Evolutionary conservation across 2,797 vertebrate genomes (phyloP).

Genomic region (Eurystomus glaucurus): DNA sequence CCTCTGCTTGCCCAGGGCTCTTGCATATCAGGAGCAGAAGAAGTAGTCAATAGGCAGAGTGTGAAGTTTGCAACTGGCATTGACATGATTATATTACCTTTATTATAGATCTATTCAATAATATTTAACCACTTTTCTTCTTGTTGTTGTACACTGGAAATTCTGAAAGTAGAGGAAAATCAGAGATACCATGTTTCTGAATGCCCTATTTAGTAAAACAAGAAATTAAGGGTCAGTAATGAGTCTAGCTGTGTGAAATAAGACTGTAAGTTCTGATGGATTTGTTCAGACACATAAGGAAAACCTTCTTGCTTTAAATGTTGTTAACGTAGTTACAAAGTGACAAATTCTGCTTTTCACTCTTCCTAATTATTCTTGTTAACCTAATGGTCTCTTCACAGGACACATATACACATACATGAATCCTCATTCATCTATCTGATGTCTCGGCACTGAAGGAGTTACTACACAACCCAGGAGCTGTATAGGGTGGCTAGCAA

Average conservation of each 20-base stretch:
- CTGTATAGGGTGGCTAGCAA: background rate
- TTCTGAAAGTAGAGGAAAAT: background rate
- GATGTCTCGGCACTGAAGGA: background rate
- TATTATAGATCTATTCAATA: background rate
- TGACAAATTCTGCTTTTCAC: background rate
- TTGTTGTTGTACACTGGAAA: rapidly evolving
- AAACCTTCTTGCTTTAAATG: background rate
- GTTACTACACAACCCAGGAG: background rate
- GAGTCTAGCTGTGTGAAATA: background rate
- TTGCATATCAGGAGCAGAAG: rapidly evolving
- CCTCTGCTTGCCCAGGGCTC: background rate
- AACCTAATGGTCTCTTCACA: background rate
- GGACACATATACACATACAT: rapidly evolving
- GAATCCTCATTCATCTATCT: background rate
- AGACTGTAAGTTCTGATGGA: background rate
- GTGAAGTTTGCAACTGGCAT: background rate
- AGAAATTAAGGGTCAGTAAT: background rate
- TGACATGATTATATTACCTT: background rate
- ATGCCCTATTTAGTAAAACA: background rate
- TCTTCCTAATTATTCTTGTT: background rate
- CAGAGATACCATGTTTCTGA: background rate
- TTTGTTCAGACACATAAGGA: background rate
- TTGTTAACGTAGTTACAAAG: background rate
- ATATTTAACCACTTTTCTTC: background rate
- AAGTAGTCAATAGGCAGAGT: background rate